These are phyloP conservation scores for Limosa lapponica DNA, from an alignment of 2,797 vertebrate species.

Conservation along the genomic window DNA sequence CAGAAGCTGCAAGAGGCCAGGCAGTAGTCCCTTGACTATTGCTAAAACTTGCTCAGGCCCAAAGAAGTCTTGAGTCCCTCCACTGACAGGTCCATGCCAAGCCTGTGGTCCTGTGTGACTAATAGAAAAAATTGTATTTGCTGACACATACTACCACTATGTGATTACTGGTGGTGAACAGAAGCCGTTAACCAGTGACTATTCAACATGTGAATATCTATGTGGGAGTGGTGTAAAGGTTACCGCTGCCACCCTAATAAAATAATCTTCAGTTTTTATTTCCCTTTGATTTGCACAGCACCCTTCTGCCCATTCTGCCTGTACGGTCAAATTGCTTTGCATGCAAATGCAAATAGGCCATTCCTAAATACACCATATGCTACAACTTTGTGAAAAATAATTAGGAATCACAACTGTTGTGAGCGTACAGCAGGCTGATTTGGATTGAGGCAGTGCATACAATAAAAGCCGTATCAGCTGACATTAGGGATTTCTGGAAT, in stretches of 20 bases:
- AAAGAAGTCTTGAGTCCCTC: background rate
- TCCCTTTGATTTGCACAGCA: background rate
- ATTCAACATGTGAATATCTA: background rate
- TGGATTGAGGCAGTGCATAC: background rate
- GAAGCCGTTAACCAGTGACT: background rate
- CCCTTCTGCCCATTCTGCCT: background rate
- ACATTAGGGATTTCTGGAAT: background rate
- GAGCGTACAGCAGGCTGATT: background rate
- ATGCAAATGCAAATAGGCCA: background rate
- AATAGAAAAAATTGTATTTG: background rate
- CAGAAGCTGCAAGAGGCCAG: background rate
- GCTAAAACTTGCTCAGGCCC: background rate
- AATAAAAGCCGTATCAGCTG: background rate
- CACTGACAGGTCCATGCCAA: background rate
- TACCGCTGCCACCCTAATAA: background rate
- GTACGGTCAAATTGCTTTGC: background rate
- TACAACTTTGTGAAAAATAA: background rate
- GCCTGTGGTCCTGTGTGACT: background rate
- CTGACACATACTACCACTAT: background rate
- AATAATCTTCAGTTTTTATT: background rate
- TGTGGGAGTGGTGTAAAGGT: background rate
- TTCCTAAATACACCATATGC: background rate
- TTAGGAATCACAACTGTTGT: background rate
- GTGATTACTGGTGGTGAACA: background rate
- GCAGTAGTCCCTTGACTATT: background rate